A percentile compares a stretch with the other conserved stretches of the same genome.
phyloP scores from a whole-genome alignment of 2,888 invertebrate genomes.

The Calameuta filiformis region DNA sequence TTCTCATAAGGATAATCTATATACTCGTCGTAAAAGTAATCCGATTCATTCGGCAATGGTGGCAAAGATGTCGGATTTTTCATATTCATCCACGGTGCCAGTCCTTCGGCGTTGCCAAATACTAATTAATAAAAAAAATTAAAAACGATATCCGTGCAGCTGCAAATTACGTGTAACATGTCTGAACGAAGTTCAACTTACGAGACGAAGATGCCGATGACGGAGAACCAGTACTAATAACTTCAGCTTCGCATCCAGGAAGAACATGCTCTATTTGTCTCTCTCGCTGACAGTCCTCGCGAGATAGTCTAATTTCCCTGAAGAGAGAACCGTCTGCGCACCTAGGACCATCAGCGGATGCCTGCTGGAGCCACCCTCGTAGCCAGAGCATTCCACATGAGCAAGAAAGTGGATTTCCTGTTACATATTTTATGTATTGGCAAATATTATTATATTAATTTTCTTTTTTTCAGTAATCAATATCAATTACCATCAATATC shows the following conservation, averaged over 20 bases:
- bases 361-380: conserved; percentile 83
- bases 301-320: conserved; percentile 78
- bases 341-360: conserved; percentile 79
- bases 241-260: conserved; percentile 79
- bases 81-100: conserved; percentile 70
- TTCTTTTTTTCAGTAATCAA: neutral
- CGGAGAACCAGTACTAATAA: conserved; percentile 58
- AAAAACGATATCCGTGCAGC: neutral
- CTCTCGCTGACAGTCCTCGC: conserved; percentile 73
- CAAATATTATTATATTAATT: neutral
- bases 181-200: conserved; percentile 24
- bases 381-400: conserved; percentile 87
- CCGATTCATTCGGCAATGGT: conserved; percentile 78
- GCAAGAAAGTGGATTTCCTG: conserved; percentile 87
- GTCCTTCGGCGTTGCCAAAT: conserved; percentile 65
- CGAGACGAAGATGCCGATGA: conserved; percentile 40
- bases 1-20: conserved; percentile 81
- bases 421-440: conserved; percentile 26
- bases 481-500: conserved; percentile 81
- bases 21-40: conserved; percentile 87
- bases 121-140: neutral
- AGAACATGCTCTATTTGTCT: conserved; percentile 70
- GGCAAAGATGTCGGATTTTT: conserved; percentile 68
- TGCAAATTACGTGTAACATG: neutral
- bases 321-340: conserved; percentile 83